phyloP scores from a whole-genome alignment of 2,113 vertebrate species.

The Podarcis raffonei region DNA sequence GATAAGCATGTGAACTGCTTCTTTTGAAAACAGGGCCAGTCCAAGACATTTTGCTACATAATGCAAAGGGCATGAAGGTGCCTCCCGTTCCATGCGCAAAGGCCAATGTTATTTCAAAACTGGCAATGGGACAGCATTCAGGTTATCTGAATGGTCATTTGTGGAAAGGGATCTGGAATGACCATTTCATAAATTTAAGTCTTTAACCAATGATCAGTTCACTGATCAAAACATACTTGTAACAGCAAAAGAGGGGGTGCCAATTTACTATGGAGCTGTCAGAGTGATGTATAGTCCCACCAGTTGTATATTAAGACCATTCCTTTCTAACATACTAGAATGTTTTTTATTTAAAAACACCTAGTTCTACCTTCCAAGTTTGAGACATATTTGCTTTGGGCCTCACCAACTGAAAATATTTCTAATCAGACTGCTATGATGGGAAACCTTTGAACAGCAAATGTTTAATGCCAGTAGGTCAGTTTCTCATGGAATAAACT shows the following conservation, averaged over 20 bases:
- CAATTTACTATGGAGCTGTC: background rate
- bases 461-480: constrained; percentile 31
- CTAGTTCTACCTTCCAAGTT: constrained; percentile 11
- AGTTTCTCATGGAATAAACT: constrained; percentile 50
- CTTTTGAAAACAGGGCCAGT: no score
- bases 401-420: constrained; percentile 32
- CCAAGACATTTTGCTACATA: no score
- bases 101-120: no score
- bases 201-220: background rate
- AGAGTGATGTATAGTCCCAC: background rate
- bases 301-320: background rate
- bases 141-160: no score
- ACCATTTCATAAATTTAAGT: background rate
- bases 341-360: constrained; percentile 27
- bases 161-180: background rate
- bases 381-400: constrained; percentile 24
- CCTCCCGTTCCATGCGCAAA: no score
- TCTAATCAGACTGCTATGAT: constrained; percentile 21
- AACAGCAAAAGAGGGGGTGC: background rate
- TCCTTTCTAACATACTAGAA: constrained; percentile 21
- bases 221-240: background rate
- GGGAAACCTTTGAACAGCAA: constrained; percentile 35
- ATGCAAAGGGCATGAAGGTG: no score
- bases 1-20: background rate
- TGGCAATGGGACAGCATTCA: no score